These are phyloP conservation scores for Hoplodrina blanda DNA, from an alignment of 2,888 invertebrate genomes.

Conservation along the genomic window DNA sequence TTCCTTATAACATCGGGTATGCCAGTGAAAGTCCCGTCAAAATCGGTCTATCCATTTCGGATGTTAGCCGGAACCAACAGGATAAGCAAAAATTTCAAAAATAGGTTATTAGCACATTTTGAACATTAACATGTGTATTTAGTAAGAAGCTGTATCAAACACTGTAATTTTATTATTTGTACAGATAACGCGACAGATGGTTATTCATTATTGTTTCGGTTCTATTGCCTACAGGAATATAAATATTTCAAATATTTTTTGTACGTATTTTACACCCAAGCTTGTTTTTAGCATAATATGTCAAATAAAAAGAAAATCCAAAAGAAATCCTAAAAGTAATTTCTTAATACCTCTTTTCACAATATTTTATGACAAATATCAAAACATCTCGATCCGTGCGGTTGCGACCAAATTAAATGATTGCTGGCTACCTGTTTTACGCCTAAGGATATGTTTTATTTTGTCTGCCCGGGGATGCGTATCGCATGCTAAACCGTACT, in stretches of 20 bases:
- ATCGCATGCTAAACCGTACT: conserved; percentile 76
- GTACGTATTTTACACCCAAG: too few species aligned
- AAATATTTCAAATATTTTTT: neutral
- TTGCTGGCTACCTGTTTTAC: conserved; percentile 88
- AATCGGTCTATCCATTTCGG: too few species aligned
- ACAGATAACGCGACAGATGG: too few species aligned
- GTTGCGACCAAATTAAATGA: conserved; percentile 80
- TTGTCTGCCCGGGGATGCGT: conserved; percentile 72
- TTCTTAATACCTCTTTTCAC: neutral
- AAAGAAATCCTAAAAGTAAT: neutral
- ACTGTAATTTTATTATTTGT: too few species aligned
- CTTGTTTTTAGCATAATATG: too few species aligned
- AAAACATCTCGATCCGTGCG: conserved; percentile 62
- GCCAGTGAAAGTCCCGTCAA: too few species aligned
- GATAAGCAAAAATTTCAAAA: too few species aligned
- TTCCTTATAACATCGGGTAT: too few species aligned
- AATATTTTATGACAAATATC: conserved; percentile 70
- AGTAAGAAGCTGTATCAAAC: too few species aligned
- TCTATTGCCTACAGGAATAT: neutral
- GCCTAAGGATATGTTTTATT: conserved; percentile 85
- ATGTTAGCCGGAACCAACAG: too few species aligned
- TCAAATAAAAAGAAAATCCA: neutral
- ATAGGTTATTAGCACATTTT: too few species aligned
- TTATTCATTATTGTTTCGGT: neutral
- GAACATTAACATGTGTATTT: too few species aligned